phyloP scores from a whole-genome alignment of 2,888 invertebrate species.

The Sepioteuthis lessoniana region DNA sequence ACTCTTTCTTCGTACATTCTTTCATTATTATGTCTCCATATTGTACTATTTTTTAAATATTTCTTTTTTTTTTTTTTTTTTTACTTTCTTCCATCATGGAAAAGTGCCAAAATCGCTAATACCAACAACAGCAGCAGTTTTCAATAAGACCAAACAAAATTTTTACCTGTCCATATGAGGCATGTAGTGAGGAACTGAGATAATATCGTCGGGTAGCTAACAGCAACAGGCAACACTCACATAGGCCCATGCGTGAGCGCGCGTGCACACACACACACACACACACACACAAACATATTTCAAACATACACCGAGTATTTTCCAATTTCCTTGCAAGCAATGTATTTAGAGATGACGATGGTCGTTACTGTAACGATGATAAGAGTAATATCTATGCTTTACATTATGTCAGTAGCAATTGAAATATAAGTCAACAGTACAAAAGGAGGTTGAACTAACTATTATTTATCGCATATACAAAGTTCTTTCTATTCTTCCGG shows the following conservation, averaged over 20 bases:
- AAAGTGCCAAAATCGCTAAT: background rate
- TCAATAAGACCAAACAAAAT: background rate
- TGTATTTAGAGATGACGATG: background rate
- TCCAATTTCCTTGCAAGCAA: background rate
- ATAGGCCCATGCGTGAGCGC: background rate
- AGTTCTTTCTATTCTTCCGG: background rate
- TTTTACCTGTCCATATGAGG: slow-evolving; percentile 23
- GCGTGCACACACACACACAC: background rate
- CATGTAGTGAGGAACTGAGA: background rate
- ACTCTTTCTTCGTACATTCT: slow-evolving; percentile 39
- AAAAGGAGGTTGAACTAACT: background rate
- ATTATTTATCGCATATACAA: background rate
- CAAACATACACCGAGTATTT: background rate
- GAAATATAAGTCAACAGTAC: background rate
- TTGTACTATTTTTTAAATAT: background rate
- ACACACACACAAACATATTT: background rate
- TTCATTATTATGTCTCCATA: slow-evolving; percentile 43
- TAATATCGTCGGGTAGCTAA: background rate
- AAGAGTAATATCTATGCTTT: background rate
- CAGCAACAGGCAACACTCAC: background rate
- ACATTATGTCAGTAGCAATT: background rate
- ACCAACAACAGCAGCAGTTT: background rate
- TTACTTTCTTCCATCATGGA: background rate
- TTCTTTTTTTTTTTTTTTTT: too few relatives aligned
- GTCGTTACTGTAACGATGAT: background rate